Evolutionary conservation across 2,888 invertebrate species (phyloP), one percentile per base, ranked within the genome.

Genomic region (Diploptera punctata): DNA sequence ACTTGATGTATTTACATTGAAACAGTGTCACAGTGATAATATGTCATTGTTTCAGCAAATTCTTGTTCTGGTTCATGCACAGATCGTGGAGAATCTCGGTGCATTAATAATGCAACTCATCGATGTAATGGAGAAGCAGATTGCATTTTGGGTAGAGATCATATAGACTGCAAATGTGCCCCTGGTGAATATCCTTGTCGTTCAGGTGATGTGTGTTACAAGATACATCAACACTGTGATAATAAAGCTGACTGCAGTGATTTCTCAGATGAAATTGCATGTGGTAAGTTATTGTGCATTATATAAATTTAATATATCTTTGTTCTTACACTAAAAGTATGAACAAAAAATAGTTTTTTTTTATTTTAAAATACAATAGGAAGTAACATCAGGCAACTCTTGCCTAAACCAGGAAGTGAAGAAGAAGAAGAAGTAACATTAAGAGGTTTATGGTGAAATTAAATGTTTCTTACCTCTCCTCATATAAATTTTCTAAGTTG

Each of bases 71-170:
- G 62, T 31, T 24, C 60, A 31, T 77, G 77, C 68, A 76, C 75
- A 18, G 68, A 69, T 33, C 49, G 21, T 13, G 49, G 57, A 5
- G 74, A 57, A 7, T 54, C 67, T 4, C 71, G 68, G 24, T 77
- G 77, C 68, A 77, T 71, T 38, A 72, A 77, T 60, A 76, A 77
- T 62, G 44, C 77, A n/a, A 78, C 79, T 33, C 81, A 82, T 73
- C 78, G 81, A 2, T 84, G 84, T 77, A 81, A 84, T 78, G 82
- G 82, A 13, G 73, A 80, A 9, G 75, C 76, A 7, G 81, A 84
- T 71, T 84, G 84, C 76, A 76, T 76, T 21, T 83, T 82, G 73
- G 79, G 80, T 26, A 81, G 82, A 1, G 84, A 84, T 76, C 84
- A 84, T 77, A 79, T 77, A 43, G 78, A 79, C 61, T 84, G 84